Evolutionary conservation across 2,797 vertebrate genomes (phyloP), one percentile per base, ranked within the genome.

Genomic region (Malurus splendens): DNA sequence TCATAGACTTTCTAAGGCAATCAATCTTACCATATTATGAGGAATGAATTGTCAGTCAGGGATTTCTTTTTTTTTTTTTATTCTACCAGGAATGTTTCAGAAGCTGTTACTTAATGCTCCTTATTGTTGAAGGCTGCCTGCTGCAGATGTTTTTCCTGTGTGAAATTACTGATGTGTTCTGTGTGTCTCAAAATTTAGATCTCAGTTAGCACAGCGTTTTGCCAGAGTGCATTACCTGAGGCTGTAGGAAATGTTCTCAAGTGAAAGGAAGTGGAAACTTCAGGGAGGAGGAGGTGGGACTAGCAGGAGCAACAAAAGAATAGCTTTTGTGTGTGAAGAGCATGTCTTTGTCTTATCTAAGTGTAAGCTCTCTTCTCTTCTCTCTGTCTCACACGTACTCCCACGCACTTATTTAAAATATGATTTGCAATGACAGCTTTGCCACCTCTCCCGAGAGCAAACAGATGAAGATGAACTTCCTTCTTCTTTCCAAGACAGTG

Each of bases 261-360:
- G 65, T 28, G 86, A 59, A 74, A 78, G 38, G n/a, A 82, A 74
- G 65, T 15, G 59, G 59, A 47, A 84, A 52, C 12, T 73, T 65
- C 17, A 36, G 48, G 44, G 32, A 39, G 27, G 42, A 59, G 56
- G 56, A 73, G 56, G 42, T 8, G 4, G 36, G 55, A 70, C 25
- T 7, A 24, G 38, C 23, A 87, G 67, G 50, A 89, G 36, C 70
- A 90, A 78, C 48, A 76, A 38, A 89, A 73, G 47, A 86, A 79
- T 51, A 42, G 39, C 17, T 56, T 82, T 84, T 45, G 28, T 68
- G 16, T 17, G 18, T 27, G 24, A 66, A 30, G 87, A 93, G 45
- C 51, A 82, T 76, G 39, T 55, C 84, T 94, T 92, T 93, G 90
- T 92, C 82, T 89, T 61, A 44, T 39, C 33, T n/a, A 45, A 74